Base-by-base conservation (phyloP, 2,888 invertebrate species). In the Notodonta ziczac region DNA sequence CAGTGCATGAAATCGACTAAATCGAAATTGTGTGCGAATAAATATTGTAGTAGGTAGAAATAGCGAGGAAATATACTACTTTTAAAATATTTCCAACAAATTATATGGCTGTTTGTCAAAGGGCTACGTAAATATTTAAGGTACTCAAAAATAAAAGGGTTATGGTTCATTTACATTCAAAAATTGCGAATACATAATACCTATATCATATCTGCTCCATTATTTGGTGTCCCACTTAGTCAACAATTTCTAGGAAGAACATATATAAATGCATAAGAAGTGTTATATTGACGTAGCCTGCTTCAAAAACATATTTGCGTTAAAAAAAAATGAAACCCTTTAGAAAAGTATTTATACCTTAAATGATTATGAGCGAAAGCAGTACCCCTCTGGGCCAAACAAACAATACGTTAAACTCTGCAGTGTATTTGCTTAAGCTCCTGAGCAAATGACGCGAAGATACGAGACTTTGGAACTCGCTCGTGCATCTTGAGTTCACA, bases 391-490 rank as follows among this genome's bases (percentile, higher is more conserved):
- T 24, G 12, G 13, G 52, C 9, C 42, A 9, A 32, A 32, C 52
- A 32, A 35, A 53, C 35, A 35, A 24, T 35, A 16, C 35, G 35
- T 35, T 13, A 2, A 53, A 53, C 50, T 50, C 50, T 16, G 9
- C 16, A 16, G 35, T 63, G 60, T 58, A 61, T 62, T 62, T 61
- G 57, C 56, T 54, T 56, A 53, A 61, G 60, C 57, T 60, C 56
- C 57, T 44, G 55, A 52, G 51, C 57, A 61, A 63, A 63, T 63
- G 53, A 61, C 53, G 58, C 61, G 55, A 59, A 60, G 60, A 65
- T 65, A 62, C 24, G 56, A 52, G 61, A 61, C 54, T 63, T 59
- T 13, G 14, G 51, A 48, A 42, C 48, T 55, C 54, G 44, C 58
- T 58, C 51, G 61, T 65, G 57, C 58, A 53, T 53, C 35, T 16